Base-by-base conservation (phyloP, 2,888 invertebrate species). In the Synergus japonicus region DNA sequence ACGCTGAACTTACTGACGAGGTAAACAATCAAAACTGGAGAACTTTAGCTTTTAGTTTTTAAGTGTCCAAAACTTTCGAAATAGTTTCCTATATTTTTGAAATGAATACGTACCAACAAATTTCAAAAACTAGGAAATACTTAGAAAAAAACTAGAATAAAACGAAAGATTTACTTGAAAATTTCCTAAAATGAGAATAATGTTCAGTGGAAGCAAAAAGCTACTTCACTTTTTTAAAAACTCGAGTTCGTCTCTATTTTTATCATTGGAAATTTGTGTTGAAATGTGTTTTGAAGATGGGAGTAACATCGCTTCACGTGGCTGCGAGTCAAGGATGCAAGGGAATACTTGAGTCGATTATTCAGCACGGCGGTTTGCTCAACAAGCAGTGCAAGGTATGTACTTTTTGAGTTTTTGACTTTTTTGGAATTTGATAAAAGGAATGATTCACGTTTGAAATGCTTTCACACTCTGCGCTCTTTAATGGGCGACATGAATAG, bases 311-410 rank as follows among this genome's bases (percentile, higher is more conserved):
- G 0, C 92, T 96, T 81, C 96, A 96, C 89, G 94, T 95, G 89
- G 95, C 96, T 18, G 95, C 95, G 85, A 95, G 95, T 81, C 94
- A 95, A 87, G 95, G 95, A 46, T 95, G 95, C 89, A 93, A 94
- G 58, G 95, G 95, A 58, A 96, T 96, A 87, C 94, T 95, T 66
- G 95, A 95, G 85, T 93, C 94, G 86, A 92, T 96, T 83, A 93
- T 96, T 54, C 94, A 95, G 81, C 94, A 93, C 85, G 95, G 95
- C 10, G 95, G 95, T 76, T 93, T 94, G 85, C 93, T 96, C 29
- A 95, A 95, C 87, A 93, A 94, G 87, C 95, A 95, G 90, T 95
- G 95, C 91, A 95, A 95, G 92, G 96, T 96, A 90, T 92, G 93
- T 83, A 77, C 1, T 66, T 65, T 18, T 44, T 18, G 29, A 64